Base-by-base conservation (phyloP, 2,797 vertebrate genomes). In the Avahi laniger region DNA sequence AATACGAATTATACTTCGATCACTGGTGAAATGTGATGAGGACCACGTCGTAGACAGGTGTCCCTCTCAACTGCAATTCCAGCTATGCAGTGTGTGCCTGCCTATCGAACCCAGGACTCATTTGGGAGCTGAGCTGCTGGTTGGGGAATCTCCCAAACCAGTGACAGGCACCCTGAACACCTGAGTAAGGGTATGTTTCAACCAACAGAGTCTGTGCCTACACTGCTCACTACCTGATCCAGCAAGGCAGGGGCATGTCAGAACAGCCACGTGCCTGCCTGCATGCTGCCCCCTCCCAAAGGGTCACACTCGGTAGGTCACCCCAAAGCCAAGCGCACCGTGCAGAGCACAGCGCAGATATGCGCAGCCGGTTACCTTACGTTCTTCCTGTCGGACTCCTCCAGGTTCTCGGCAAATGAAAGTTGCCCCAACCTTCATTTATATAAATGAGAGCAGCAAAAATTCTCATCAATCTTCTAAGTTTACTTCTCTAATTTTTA, bases 401-500 rank as follows among this genome's bases (percentile, higher is more conserved):
- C 86, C 87, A 35, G 89, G 94, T 61, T 94, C 15, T 41, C 1
- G 2, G 48, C 86, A 89, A 72, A 61, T 22, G 4, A 41, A 65
- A 67, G 89, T 28, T 41, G 65, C 84, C 80, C 38, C 88, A 83
- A 61, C 76, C 72, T 95, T 69, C 87, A 26, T 33, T 91, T 70
- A 84, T 38, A 50, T 38, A 72, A 97, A 46, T 50, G 10, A 76
- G 93, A 91, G 57, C 11, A 92, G 93, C 79, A 70, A 92, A 89
- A 17, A 90, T 76, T 84, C 90, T 76, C n/a, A 61, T 52, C 41
- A 4, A 7, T 88, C 91, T 94, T 84, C 59, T 50, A 78, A 5
- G 59, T 83, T 76, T 76, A 79, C 80, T 69, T 70, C 86, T 69
- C 76, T 73, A 80, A 75, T 65, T 86, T 91, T 22, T 59, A 76